Conservation (phyloP, 1,140 invertebrate species). For the Tetraneura akinire region DNA sequence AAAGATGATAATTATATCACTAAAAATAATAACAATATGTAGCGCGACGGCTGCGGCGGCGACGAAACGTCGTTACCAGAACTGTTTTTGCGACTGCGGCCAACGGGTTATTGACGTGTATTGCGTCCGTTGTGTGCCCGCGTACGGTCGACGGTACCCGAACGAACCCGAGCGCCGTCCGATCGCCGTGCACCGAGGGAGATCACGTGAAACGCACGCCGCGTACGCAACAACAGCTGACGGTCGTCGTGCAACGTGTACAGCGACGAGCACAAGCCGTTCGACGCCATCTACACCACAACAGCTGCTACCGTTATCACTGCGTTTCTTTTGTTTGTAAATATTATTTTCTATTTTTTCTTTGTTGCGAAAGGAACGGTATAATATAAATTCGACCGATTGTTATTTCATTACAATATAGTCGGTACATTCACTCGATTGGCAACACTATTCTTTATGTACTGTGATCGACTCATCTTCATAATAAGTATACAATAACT, state of each 20-base stretch:
- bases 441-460: too few species aligned
- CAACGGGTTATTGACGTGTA: slow-evolving; percentile 50
- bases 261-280: not conserved
- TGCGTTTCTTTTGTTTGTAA: not conserved
- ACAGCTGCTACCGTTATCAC: not conserved
- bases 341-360: not conserved
- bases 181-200: not conserved
- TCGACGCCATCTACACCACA: slow-evolving; percentile 12
- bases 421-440: too few species aligned
- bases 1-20: not conserved
- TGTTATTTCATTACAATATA: too few species aligned
- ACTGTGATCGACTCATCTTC: too few species aligned
- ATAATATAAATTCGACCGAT: too few species aligned
- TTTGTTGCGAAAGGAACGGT: too few species aligned
- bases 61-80: slow-evolving; percentile 7
- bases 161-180: not conserved
- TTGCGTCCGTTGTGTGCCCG: not conserved
- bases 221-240: slow-evolving; percentile 44
- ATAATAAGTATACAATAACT: too few species aligned
- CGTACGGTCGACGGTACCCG: not conserved
- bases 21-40: not conserved
- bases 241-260: slow-evolving; percentile 33
- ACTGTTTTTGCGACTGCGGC: slow-evolving; percentile 40
- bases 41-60: slow-evolving; percentile 23
- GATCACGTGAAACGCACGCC: slow-evolving; percentile 51